Evolutionary conservation across 37 sponge, comb jelly and placozoan genomes (phyloP).

Genomic region (Axinella damicornis): DNA sequence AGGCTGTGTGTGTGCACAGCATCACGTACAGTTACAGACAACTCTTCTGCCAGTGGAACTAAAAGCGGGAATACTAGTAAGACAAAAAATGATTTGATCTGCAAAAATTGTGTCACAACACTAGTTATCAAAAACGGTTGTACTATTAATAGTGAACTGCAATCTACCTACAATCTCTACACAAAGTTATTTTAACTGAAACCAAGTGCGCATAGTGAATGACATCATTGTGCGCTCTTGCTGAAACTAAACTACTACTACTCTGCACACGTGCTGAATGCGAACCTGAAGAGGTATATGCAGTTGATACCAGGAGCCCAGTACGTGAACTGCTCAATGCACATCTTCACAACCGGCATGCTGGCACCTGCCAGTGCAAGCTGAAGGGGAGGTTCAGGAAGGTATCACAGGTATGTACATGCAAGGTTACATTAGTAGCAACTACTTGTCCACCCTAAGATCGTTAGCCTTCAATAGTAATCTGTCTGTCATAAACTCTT

Average conservation of each 20-base stretch:
- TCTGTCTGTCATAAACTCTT: no score
- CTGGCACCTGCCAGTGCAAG: slow-evolving; percentile 20
- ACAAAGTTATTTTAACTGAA: no score
- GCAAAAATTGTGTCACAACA: no score
- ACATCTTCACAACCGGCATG: slow-evolving; percentile 69
- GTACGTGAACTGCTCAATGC: slow-evolving; percentile 81
- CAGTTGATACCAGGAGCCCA: slow-evolving; percentile 67
- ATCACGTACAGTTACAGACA: no score
- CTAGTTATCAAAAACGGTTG: background rate
- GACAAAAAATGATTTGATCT: background rate
- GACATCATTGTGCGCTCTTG: background rate
- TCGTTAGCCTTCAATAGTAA: no score
- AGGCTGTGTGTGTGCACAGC: slow-evolving; percentile 41
- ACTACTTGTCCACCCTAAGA: no score
- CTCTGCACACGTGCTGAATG: background rate
- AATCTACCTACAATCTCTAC: no score
- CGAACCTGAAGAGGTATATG: slow-evolving; percentile 65
- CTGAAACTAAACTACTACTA: background rate
- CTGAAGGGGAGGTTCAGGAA: no score
- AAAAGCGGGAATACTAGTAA: background rate
- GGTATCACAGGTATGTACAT: no score
- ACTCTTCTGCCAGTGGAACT: no score
- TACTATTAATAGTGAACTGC: slow-evolving; percentile 2
- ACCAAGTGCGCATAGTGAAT: no score
- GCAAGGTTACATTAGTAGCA: no score